Evolutionary conservation across 2,888 invertebrate species (phyloP), one percentile per base, ranked within the genome.

Genomic region (Papilio gigon): DNA sequence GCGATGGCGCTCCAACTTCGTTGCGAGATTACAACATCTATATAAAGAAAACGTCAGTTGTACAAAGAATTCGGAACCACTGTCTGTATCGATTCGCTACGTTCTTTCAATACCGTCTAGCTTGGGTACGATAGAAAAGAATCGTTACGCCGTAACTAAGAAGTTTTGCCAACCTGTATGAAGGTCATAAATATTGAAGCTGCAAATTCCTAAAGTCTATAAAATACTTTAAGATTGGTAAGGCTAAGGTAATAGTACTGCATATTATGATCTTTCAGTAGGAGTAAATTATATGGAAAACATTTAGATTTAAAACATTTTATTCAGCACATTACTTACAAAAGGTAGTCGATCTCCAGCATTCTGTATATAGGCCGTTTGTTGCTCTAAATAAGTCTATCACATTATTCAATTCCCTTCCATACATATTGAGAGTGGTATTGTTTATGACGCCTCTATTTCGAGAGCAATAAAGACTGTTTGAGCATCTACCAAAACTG

Each of bases 281-380:
- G 1, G 8, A 50, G n/a, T 27, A 47, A 47, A 47, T 1, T 44
- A 4, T 22, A 30, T 65, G 20, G 25, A 66, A 25, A 50, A 37
- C 25, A 60, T 60, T 66, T 14, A 50, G 35, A 67, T 67, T 60
- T 60, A 30, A 61, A 60, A 67, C 47, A 67, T 37, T 4, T 30
- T 53, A 67, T 37, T 27, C 50, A 60, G 17, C 8, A 66, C 47
- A 60, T 66, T 60, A 60, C 66, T 40, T 60, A 27, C 47, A 20
- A 6, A 50, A 50, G n/a, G 25, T 60, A 47, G 20, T 61, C 27
- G 44, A 25, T 27, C 64, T 64, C 37, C 20, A 9, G 50, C 8
- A 25, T 25, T 47, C 14, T 47, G 37, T 72, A 82, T 79, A 78
- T 79, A 79, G 79, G 79, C 75, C 78, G 78, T 73, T 77, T 73